A percentile compares a stretch with the other conserved stretches of the same genome.
Evolutionary conservation across 1,140 invertebrate species (phyloP).

Genomic region (Anoplolepis gracilipes): DNA sequence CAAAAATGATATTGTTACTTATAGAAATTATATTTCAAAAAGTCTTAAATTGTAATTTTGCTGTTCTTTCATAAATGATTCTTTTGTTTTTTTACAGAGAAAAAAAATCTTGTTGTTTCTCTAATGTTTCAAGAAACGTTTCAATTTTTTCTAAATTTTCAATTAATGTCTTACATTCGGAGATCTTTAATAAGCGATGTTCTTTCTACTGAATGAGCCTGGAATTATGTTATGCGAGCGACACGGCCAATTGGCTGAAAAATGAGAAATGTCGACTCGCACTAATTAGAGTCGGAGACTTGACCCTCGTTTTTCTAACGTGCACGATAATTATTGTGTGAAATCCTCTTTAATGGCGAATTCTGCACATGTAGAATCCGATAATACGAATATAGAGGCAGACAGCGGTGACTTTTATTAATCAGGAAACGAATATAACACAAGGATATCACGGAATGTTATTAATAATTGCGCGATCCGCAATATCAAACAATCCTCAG

Average conservation of each 20-base stretch:
- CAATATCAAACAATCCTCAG: constrained; percentile 14
- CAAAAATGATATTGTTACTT: background rate
- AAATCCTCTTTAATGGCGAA: constrained; percentile 41
- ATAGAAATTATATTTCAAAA: background rate
- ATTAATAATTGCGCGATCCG: constrained; percentile 3
- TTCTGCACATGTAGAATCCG: constrained; percentile 7
- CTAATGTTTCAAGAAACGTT: background rate
- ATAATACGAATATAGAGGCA: background rate
- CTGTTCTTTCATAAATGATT: background rate
- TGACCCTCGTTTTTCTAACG: constrained; percentile 11
- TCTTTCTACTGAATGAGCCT: background rate
- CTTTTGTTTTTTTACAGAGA: background rate
- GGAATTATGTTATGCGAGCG: constrained; percentile 6
- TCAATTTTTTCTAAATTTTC: background rate
- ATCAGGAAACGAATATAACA: background rate
- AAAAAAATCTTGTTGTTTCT: background rate
- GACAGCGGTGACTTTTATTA: constrained; percentile 21
- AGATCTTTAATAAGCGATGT: background rate
- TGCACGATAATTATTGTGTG: constrained; percentile 67
- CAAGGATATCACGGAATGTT: background rate
- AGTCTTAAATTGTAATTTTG: background rate
- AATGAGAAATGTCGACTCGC: constrained; percentile 64
- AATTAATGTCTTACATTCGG: background rate
- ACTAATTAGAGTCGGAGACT: constrained; percentile 64
- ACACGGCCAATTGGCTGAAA: constrained; percentile 53